Base-by-base conservation (phyloP, 2,888 invertebrate species). In the Ganaspis brasiliensis region DNA sequence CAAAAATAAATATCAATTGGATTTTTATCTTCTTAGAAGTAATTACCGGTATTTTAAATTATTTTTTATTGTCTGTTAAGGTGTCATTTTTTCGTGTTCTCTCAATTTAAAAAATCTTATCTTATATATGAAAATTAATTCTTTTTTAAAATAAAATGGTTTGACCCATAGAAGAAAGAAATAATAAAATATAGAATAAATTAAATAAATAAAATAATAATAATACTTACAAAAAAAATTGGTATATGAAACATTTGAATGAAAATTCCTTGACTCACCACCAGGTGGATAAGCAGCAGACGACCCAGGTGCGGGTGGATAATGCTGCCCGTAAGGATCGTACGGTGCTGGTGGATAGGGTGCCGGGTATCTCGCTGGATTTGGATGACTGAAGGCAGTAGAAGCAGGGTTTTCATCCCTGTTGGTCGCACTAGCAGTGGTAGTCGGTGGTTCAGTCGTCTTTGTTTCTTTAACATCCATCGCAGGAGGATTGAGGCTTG, bases 241-340 rank as follows among this genome's bases (percentile, higher is more conserved):
- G 2, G 31, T 4, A 31, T 31, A 31, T 31, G 31, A 31, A 31
- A 31, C 31, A 31, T 31, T 2, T 31, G 31, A 31, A 31, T 40
- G 35, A 6, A 35, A 40, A 31, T 63, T 61, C 12, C n/a, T 16
- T 57, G 74, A 87, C 87, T 83, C 80, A 91, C 91, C 89, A 85
- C 84, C 84, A 56, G 91, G 87, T 73, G 91, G 89, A 84, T 91
- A 91, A 84, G 88, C 87, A 52, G 90, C 86, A 9, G 90, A 86
- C 21, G 90, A 87, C 14, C 87, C 89, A 45, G 90, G 89, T 21
- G 88, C 87, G 10, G 90, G 88, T 73, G 91, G 89, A 81, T 91
- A 91, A 79, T 91, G 91, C 72, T 91, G 91, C 21, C 90, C 81
- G 57, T 91, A 91, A 19, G 91, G 91, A 77, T 91, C 91, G 19